Evolutionary conservation across 2,797 vertebrate genomes (phyloP).

Genomic region (Ptychadena robeensis): DNA sequence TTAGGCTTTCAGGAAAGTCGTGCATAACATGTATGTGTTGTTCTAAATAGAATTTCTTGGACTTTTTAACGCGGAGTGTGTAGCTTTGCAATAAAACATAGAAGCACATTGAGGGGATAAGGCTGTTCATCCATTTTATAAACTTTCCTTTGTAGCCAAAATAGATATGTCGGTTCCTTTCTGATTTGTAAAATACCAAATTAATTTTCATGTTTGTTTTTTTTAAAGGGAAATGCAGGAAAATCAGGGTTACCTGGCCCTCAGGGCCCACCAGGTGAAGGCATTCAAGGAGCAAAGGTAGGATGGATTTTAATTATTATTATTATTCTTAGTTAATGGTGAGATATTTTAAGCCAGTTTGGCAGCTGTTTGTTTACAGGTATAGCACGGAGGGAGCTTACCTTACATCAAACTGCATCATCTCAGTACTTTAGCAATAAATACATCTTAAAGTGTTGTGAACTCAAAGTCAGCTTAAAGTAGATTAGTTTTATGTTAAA

Average conservation of each 20-base stretch:
- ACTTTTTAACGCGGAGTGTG: no score
- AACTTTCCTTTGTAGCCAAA: not conserved
- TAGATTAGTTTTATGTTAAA: not conserved
- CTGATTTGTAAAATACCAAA: not conserved
- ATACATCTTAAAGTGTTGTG: not conserved
- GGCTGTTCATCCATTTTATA: not conserved
- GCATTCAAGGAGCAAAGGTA: slow-evolving; percentile 91
- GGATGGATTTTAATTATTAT: slow-evolving; percentile 34
- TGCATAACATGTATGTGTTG: no score
- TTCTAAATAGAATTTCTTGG: no score
- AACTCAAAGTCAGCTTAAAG: not conserved
- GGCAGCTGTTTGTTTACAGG: no score
- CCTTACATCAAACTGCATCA: no score
- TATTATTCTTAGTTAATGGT: not conserved
- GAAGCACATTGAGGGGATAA: no score
- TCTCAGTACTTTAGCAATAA: no score
- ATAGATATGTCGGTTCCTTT: not conserved
- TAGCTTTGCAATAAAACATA: no score
- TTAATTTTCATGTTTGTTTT: not conserved
- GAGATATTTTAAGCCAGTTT: no score
- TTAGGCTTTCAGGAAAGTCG: no score
- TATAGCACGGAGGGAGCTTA: no score
- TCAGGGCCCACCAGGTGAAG: slow-evolving; percentile 83
- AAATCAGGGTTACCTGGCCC: slow-evolving; percentile 80
- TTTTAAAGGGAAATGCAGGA: slow-evolving; percentile 81